These are phyloP conservation scores for Drosophila neoperkinsi DNA, from an alignment of 2,888 invertebrate genomes.

Conservation along the genomic window DNA sequence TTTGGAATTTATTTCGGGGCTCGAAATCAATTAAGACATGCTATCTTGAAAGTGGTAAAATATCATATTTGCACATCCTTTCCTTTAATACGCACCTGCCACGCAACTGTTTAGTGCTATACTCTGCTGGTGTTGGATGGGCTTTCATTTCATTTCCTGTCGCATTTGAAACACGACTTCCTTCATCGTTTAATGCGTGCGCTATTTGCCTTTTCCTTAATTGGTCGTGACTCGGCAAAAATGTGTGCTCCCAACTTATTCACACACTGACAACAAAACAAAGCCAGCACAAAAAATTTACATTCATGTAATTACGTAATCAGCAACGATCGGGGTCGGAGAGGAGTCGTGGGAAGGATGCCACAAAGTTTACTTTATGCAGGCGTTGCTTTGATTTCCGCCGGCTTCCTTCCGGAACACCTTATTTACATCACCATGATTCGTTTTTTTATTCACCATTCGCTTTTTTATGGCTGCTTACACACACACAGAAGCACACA, in stretches of 20 bases:
- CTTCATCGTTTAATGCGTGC: slow-evolving; percentile 32
- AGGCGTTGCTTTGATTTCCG: slow-evolving; percentile 59
- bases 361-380: slow-evolving; percentile 45
- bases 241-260: slow-evolving; percentile 10
- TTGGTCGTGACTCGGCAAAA: slow-evolving; percentile 53
- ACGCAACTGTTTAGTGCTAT: slow-evolving; percentile 1
- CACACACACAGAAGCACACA: slow-evolving; percentile 10
- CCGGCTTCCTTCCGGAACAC: slow-evolving; percentile 38
- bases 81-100: slow-evolving; percentile 41
- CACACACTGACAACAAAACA: slow-evolving; percentile 26
- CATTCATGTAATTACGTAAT: slow-evolving; percentile 71
- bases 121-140: not conserved
- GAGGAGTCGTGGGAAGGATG: slow-evolving; percentile 25
- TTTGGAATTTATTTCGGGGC: slow-evolving; percentile 3
- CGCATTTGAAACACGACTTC: slow-evolving; percentile 48
- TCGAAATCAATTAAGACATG: slow-evolving; percentile 13
- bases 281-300: slow-evolving; percentile 47
- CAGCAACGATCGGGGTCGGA: slow-evolving; percentile 24
- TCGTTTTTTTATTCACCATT: slow-evolving; percentile 18
- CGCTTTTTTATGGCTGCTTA: slow-evolving; percentile 18
- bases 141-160: slow-evolving; percentile 44
- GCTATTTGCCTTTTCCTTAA: slow-evolving; percentile 52
- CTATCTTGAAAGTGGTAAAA: not conserved
- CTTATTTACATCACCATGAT: slow-evolving; percentile 39
- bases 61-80: slow-evolving; percentile 21